A percentile compares a stretch with the other conserved stretches of the same genome.
Conservation (phyloP, 2,888 invertebrate genomes). For the Lydus trimaculatus region DNA sequence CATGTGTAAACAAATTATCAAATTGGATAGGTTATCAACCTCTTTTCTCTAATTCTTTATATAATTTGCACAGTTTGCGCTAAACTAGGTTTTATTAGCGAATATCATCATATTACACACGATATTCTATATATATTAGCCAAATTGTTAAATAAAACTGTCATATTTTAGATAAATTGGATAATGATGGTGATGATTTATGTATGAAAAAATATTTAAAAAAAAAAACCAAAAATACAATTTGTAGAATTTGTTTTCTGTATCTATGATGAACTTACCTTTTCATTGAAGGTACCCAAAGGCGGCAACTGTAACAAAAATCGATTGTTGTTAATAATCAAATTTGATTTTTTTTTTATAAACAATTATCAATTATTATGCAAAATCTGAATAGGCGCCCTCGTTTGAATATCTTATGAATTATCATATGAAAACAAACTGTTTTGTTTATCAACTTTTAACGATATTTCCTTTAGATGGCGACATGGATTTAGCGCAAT, state of each 20-base stretch:
- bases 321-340: constrained; percentile 14
- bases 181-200: not conserved
- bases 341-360: not conserved
- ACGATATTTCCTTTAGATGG: not conserved
- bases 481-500: not conserved
- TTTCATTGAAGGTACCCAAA: constrained; percentile 57
- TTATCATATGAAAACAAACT: constrained; percentile 16
- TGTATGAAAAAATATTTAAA: not conserved
- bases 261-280: constrained; percentile 56
- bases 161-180: not conserved
- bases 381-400: constrained; percentile 15
- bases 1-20: constrained; percentile 23
- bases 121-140: constrained; percentile 11
- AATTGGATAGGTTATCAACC: constrained; percentile 26
- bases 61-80: constrained; percentile 25
- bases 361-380: not conserved
- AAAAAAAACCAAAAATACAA: not conserved
- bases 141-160: constrained; percentile 4
- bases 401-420: constrained; percentile 19
- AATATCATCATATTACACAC: constrained; percentile 14
- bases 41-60: constrained; percentile 15
- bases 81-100: constrained; percentile 22
- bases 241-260: no score
- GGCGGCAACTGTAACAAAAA: constrained; percentile 56
- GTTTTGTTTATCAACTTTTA: constrained; percentile 13